Base-by-base conservation (phyloP, 2,888 invertebrate genomes). In the Homarus gammarus region DNA sequence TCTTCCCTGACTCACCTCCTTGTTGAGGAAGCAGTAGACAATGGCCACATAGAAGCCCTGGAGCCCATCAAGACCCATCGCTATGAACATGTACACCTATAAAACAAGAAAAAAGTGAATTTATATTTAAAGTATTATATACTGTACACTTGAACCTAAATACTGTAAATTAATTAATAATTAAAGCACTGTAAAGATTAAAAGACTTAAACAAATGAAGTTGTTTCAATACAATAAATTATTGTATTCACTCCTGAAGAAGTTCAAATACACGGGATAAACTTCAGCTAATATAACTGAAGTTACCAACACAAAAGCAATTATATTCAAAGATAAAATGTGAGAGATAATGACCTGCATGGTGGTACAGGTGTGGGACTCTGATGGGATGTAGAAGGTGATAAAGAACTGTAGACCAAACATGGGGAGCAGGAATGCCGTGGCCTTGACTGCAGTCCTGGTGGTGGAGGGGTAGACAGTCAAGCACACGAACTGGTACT, bases 401-500 rank as follows among this genome's bases (percentile, higher is more conserved):
- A 96, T 93, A 31, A 96, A 94, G 92, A 96, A 96, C 93, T 96
- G 96, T 0, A 96, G 94, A 0, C 96, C 96, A 92, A 96, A 96
- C 56, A 96, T 94, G 0, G 96, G 96, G 93, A 96, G 95, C 92
- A 96, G 94, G 92, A 96, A 96, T 77, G 96, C 92, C 0, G 96
- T 96, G 0, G 96, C 96, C 93, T 95, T 95, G 31, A 96, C 94
- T 49, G 96, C 95, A 91, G 94, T 95, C 93, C 96, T 96, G 93
- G 93, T 93, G 94, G 91, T 75, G 85, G 83, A 90, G 38, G 64
- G 31, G 33, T 56, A 84, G 38, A 12, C n/a, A 3, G 72, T 8
- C 31, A 49, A 31, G 10, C 44, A 49, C 44, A 49, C 12, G 12
- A 49, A 6, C n/a, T 12, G 44, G 44, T 44, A 44, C 12, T 2